Evolutionary conservation across 2,888 invertebrate genomes (phyloP), one percentile per base, ranked within the genome.

Genomic region (Blomia tropicalis): DNA sequence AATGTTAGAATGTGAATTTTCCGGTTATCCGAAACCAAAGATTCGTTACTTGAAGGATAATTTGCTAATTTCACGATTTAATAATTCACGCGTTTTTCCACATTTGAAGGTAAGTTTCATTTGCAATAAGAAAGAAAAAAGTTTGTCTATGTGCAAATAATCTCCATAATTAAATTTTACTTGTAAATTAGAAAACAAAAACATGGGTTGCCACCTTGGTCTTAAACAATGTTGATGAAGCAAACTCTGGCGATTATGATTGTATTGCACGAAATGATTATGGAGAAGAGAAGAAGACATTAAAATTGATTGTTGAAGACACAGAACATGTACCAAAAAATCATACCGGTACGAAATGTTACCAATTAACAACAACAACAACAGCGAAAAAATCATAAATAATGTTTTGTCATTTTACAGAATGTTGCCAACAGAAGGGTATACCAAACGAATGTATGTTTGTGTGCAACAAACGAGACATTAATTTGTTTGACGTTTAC

Each of bases 201-300:
- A 61, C 61, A 4, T 61, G 61, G 61, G 41, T 61, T n/a, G 61
- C 54, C 36, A 56, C 54, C 22, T 25, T 61, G 14, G 54, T 54
- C n/a, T 31, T 61, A 19, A 27, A 29, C 19, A 53, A 53, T 7
- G 61, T 61, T 11, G 54, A 53, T 14, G 29, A 82, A 60, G 74
- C 78, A 29, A 85, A 86, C 71, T 83, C 82, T 58, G 86, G 86
- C 0, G 84, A 85, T 67, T 88, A 87, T 73, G 86, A 80, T 75
- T 88, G 87, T 67, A 84, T 85, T 72, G 87, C 87, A 0, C 85
- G 86, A 74, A 88, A 88, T 72, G 82, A 83, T 0, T 84, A 85
- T 69, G 87, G 87, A 14, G 56, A 41, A 61, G 61, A 56, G 56
- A 61, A 61, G 44, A 53, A 53, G 66, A 65, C 19, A 67, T 65